Evolutionary conservation across 2,797 vertebrate genomes (phyloP).

Genomic region (Sphenodon punctatus): DNA sequence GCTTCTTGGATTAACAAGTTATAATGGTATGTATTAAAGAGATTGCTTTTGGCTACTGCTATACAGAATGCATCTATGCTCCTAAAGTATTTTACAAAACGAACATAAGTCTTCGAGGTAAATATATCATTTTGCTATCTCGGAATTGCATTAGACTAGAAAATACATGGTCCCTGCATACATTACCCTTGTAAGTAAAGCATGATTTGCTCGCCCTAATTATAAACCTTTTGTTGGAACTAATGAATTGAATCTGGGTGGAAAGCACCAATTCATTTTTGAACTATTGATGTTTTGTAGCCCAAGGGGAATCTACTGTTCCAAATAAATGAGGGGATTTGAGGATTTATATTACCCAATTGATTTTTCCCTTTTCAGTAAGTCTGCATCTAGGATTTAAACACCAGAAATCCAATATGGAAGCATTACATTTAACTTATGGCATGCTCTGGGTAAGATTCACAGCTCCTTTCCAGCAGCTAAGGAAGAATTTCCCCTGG

Average conservation of each 20-base stretch:
- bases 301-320: background rate
- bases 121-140: too few species aligned
- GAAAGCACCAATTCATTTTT: background rate
- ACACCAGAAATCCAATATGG: background rate
- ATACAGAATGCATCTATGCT: too few species aligned
- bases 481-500: too few species aligned
- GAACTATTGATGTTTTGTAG: background rate
- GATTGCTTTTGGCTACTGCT: too few species aligned
- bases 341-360: background rate
- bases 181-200: background rate
- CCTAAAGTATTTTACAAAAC: background rate
- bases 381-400: background rate
- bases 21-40: too few species aligned
- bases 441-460: too few species aligned
- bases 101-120: fast-evolving
- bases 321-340: background rate
- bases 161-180: too few species aligned
- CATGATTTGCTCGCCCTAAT: background rate
- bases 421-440: background rate
- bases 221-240: background rate
- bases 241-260: background rate
- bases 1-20: too few species aligned
- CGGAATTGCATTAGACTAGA: too few species aligned
- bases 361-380: background rate
- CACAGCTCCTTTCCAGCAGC: too few species aligned